phyloP scores from a whole-genome alignment of 2,797 vertebrate species.

The Calcarius lapponicus region DNA sequence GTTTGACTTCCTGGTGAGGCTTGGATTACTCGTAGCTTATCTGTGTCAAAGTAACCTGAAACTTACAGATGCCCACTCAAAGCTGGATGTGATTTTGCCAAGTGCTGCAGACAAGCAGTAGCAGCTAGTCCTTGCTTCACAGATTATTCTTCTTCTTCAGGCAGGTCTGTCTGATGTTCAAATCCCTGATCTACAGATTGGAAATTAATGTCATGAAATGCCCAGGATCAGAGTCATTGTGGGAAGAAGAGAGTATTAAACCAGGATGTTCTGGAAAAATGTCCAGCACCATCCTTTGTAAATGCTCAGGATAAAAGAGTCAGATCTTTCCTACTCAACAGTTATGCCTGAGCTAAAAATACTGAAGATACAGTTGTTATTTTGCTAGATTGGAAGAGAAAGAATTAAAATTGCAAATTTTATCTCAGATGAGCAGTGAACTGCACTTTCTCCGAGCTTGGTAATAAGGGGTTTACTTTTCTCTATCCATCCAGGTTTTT shows the following conservation, averaged over 20 bases:
- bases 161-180: not conserved
- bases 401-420: not conserved
- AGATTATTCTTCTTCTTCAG: not conserved
- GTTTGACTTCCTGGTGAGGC: not conserved
- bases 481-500: not conserved
- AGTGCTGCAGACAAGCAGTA: not conserved
- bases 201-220: not conserved
- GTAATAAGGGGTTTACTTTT: not conserved
- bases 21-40: not conserved
- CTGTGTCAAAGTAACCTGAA: not conserved
- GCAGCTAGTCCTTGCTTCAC: not conserved
- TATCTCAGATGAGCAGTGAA: not conserved
- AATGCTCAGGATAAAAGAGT: not conserved
- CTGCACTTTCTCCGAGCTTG: not conserved
- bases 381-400: not conserved
- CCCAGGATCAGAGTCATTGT: not conserved
- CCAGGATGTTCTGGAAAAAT: not conserved
- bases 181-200: not conserved
- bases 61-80: not conserved
- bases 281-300: not conserved
- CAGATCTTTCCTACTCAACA: not conserved
- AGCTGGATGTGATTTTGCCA: constrained; percentile 1
- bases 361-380: not conserved
- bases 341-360: not conserved
- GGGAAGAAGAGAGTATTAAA: not conserved